Base-by-base conservation (phyloP, 2,888 invertebrate genomes). In the Choreutis nemorana region DNA sequence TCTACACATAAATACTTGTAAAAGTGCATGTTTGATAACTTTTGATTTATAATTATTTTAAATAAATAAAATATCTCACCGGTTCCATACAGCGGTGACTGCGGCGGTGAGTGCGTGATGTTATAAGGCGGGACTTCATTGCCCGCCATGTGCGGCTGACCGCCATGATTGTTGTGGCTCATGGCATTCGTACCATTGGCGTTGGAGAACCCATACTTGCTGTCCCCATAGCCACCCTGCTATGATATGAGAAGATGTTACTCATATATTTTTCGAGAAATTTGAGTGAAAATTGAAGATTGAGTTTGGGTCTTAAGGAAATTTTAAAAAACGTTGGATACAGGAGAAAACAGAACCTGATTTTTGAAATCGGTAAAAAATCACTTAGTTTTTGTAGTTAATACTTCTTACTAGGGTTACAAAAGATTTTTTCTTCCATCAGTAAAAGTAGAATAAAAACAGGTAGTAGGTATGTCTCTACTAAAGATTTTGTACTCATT, bases 181-280 rank as follows among this genome's bases (percentile, higher is more conserved):
- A 48, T 62, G 36, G 58, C 41, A 32, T 61, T 40, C 3, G 57
- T 70, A 38, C 62, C 68, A 26, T 64, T 57, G 47, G 70, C 81
- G 36, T 80, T 47, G 34, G 84, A 77, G 58, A 84, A 84, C 23
- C 85, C 83, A 51, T 86, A 87, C 49, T 86, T 85, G 59, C 81
- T 85, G 61, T 85, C 85, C 28, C 79, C 79, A 38, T 79, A 80
- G 6, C 75, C 79, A 37, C 75, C 71, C 57, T 78, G 75, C 77
- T 75, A 60, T 26, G 11, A 10, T 15, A 28, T 22, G 8, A 22
- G n/a, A n/a, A n/a, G n/a, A n/a, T n/a, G n/a, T n/a, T n/a, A n/a
- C n/a, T n/a, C n/a, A n/a, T n/a, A 10, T 7, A 7, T 10, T 24
- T 10, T 24, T 7, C 9, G 6, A 24, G 24, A 6, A 5, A 16